These are phyloP conservation scores for Struthio camelus DNA, from an alignment of 2,113 vertebrate species.

Conservation along the genomic window DNA sequence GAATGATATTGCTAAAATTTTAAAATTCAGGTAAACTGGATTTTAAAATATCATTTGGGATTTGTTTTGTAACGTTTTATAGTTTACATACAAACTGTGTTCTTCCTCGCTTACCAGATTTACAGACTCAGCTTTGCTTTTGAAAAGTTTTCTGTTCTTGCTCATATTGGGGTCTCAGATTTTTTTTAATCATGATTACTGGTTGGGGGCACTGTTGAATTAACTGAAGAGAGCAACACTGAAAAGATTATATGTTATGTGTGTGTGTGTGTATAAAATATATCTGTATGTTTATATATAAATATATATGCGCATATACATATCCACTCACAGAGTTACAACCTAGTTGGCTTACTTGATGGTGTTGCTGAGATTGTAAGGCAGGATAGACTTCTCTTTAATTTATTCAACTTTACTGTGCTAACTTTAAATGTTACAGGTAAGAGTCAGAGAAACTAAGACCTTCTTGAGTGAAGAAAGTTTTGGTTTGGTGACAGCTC, in stretches of 20 bases:
- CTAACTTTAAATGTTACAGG: neutral
- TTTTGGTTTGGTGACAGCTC: neutral
- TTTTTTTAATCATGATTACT: neutral
- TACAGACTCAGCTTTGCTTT: neutral
- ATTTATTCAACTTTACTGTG: neutral
- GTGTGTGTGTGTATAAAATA: rapidly evolving
- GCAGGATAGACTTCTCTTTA: neutral
- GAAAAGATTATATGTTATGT: neutral
- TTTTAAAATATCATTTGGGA: neutral
- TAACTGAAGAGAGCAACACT: neutral
- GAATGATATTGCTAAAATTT: neutral
- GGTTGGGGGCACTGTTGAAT: neutral
- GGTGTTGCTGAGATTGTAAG: neutral
- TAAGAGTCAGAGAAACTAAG: neutral
- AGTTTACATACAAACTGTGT: neutral
- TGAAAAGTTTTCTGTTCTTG: neutral
- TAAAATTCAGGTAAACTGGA: neutral
- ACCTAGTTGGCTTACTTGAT: neutral
- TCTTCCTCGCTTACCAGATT: neutral
- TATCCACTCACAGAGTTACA: neutral
- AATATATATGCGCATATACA: neutral
- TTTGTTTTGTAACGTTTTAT: neutral
- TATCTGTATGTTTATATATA: too few relatives aligned
- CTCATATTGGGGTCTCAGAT: neutral
- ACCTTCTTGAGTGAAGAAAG: neutral